Evolutionary conservation across 2,113 vertebrate species (phyloP).

Genomic region (Meriones unguiculatus): DNA sequence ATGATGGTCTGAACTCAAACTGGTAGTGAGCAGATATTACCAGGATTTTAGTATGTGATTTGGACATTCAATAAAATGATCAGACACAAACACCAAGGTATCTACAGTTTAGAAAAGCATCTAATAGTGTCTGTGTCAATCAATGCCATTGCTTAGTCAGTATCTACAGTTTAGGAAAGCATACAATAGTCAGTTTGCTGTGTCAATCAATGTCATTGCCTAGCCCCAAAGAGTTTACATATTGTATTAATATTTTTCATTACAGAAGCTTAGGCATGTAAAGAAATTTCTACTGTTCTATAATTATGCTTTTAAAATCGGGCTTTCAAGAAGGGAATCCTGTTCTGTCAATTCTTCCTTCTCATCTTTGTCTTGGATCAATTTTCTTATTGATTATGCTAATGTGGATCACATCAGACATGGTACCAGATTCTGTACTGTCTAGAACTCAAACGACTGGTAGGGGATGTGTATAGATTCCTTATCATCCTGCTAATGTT

Average conservation of each 20-base stretch:
- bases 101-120: slow-evolving; percentile 42
- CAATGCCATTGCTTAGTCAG: slow-evolving; percentile 35
- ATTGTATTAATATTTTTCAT: slow-evolving; percentile 49
- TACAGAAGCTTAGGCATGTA: slow-evolving; percentile 8
- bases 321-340: slow-evolving; percentile 51
- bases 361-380: slow-evolving; percentile 64
- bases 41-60: not conserved
- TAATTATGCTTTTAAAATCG: slow-evolving; percentile 57
- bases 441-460: slow-evolving; percentile 53
- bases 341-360: slow-evolving; percentile 53
- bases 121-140: slow-evolving; percentile 7
- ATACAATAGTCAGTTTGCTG: not conserved
- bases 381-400: slow-evolving; percentile 71
- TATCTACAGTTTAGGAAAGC: not conserved
- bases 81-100: not conserved
- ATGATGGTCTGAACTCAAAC: not conserved
- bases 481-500: slow-evolving; percentile 2
- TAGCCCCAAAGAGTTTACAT: slow-evolving; percentile 5
- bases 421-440: not conserved
- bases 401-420: slow-evolving; percentile 53
- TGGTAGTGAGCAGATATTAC: not conserved
- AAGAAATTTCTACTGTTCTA: slow-evolving; percentile 22
- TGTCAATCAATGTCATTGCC: slow-evolving; percentile 47
- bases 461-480: slow-evolving; percentile 13
- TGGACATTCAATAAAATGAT: slow-evolving; percentile 30